Conservation (phyloP, 2,113 vertebrate genomes). For the Glareola pratincola region DNA sequence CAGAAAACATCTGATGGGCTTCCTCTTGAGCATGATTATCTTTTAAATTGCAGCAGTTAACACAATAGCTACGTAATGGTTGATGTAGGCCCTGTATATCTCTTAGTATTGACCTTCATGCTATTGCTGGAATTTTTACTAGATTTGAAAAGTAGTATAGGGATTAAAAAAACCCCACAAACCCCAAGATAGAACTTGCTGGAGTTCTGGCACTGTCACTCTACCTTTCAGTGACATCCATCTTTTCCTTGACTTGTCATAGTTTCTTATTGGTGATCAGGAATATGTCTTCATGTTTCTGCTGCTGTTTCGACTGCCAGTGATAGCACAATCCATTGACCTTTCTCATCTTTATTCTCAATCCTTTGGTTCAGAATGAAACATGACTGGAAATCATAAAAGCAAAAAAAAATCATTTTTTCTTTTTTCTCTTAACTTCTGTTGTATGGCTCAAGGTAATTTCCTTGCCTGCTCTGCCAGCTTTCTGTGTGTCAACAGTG, state of each 20-base stretch:
- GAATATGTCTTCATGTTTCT: neutral
- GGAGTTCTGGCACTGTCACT: neutral
- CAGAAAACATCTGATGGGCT: neutral
- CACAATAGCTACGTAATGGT: neutral
- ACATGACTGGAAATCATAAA: neutral
- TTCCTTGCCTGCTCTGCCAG: neutral
- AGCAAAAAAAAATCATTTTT: neutral
- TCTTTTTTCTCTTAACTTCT: neutral
- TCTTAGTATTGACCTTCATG: neutral
- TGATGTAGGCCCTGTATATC: neutral
- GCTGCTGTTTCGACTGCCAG: neutral
- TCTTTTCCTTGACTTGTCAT: neutral
- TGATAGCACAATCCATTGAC: neutral
- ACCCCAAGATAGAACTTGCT: neutral
- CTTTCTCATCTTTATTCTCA: neutral
- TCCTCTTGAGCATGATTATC: neutral
- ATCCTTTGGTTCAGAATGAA: neutral
- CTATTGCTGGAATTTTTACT: neutral
- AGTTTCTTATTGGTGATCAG: neutral
- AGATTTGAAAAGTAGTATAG: neutral
- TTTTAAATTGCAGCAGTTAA: neutral
- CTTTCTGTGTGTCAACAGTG: neutral
- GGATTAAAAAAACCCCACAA: neutral
- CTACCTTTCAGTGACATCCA: neutral
- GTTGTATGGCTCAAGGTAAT: neutral